Base-by-base conservation (phyloP, 2,888 invertebrate species). In the Epinotia demarniana region DNA sequence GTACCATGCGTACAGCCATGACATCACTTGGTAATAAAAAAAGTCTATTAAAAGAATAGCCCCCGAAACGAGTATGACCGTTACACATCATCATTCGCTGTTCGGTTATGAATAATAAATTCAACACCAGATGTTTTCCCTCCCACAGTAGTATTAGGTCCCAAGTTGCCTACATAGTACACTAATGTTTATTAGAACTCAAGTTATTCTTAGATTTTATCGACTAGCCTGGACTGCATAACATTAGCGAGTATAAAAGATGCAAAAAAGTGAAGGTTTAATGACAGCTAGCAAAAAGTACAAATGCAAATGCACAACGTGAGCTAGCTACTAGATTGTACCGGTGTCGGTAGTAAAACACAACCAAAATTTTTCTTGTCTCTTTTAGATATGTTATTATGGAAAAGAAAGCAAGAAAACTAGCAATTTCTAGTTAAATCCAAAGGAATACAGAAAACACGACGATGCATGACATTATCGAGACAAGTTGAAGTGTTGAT, bases 61-160 rank as follows among this genome's bases (percentile, higher is more conserved):
- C 72, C 77, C 79, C 81, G 78, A 83, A 83, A 82, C 80, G 82
- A 80, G 79, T 77, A 69, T 75, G 79, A 79, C 80, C 80, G 83
- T 82, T 83, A 80, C 77, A 77, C 77, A 78, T 75, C 78, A 80
- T 78, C 76, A 77, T 70, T 78, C 77, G 75, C 80, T 79, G 79
- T 82, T 83, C 72, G 80, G 79, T 77, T 79, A 78, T 77, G 79
- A 81, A 81, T 82, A 84, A 83, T 81, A 83, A 82, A 77, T 75
- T 75, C 73, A 70, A 72, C 68, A 80, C 83, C 89, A 89, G 83
- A 87, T 87, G 88, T 84, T 81, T 79, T 80, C 83, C 82, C 88
- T 87, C 87, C 87, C 88, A 86, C 85, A 80, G 79, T 77, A 67
- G 39, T 39, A 39, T 39, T 74, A 60, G 72, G 63, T 66, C 23